Percentiles rank a stretch among this genome's conserved stretches.
Conservation (phyloP, 2,888 invertebrate species). For the Scaptomyza flava region DNA sequence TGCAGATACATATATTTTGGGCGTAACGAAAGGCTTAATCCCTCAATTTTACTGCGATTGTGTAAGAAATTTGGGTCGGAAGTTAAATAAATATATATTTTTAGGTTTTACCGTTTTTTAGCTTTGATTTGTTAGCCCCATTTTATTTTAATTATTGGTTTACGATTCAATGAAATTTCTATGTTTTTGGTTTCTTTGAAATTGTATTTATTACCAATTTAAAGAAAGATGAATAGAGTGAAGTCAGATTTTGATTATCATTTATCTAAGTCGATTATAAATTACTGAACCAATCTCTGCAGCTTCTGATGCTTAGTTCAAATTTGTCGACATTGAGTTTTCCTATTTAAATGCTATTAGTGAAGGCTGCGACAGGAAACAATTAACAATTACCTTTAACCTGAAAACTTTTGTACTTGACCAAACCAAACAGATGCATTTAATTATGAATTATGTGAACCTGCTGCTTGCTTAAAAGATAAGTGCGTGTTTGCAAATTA, state of each 20-base stretch:
- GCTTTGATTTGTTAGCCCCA: not conserved
- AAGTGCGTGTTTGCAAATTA: constrained; percentile 56
- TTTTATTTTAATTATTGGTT: not conserved
- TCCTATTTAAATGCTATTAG: constrained; percentile 18
- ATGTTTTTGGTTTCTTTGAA: too few relatives aligned
- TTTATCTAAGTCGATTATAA: not conserved
- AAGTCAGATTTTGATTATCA: too few relatives aligned
- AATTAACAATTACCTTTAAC: constrained; percentile 33
- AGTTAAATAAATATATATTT: constrained; percentile 17
- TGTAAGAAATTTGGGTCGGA: constrained; percentile 22
- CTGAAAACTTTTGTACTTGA: constrained; percentile 1
- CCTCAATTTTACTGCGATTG: constrained; percentile 9
- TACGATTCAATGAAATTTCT: not conserved
- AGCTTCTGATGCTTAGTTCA: not conserved
- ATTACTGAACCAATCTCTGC: constrained; percentile 8
- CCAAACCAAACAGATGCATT: constrained; percentile 8
- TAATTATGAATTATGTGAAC: constrained; percentile 3
- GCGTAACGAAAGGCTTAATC: constrained; percentile 8
- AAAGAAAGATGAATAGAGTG: too few relatives aligned
- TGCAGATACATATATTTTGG: constrained; percentile 6
- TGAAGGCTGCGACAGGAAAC: constrained; percentile 48
- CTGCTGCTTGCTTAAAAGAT: constrained; percentile 29
- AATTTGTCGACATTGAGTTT: constrained; percentile 22
- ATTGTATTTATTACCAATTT: too few relatives aligned
- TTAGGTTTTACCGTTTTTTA: not conserved